Percentiles rank a stretch among this genome's conserved stretches.
These are phyloP conservation scores for Drosophila erecta DNA, from an alignment of 1,140 invertebrate genomes.

Conservation along the genomic window DNA sequence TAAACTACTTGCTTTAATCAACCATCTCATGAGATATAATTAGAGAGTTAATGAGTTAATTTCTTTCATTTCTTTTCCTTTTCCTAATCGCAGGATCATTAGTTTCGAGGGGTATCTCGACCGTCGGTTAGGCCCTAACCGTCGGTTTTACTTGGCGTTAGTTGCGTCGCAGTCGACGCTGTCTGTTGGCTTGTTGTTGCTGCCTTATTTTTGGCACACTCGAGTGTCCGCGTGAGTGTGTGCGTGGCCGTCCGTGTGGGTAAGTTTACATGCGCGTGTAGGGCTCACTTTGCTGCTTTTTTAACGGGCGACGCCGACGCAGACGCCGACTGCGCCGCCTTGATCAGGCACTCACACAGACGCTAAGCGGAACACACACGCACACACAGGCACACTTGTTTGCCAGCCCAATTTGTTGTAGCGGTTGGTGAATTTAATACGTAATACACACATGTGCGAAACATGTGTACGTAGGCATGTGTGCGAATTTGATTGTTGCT, in stretches of 20 bases:
- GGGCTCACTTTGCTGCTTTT: slow-evolving; percentile 73
- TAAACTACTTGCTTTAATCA: too few species aligned
- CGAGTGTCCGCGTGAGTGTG: slow-evolving; percentile 29
- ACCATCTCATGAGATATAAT: too few species aligned
- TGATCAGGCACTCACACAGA: slow-evolving; percentile 54
- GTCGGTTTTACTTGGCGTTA: slow-evolving; percentile 76
- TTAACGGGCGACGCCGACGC: slow-evolving; percentile 68
- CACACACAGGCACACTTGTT: slow-evolving; percentile 30
- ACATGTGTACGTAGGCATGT: slow-evolving; percentile 26
- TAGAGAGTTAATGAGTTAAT: not conserved
- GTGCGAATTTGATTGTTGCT: slow-evolving; percentile 52
- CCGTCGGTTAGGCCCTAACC: slow-evolving; percentile 15
- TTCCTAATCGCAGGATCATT: too few species aligned
- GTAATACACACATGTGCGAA: slow-evolving; percentile 51
- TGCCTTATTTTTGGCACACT: slow-evolving; percentile 79
- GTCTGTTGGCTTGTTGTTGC: slow-evolving; percentile 54
- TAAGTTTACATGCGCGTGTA: slow-evolving; percentile 82
- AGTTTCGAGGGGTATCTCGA: slow-evolving; percentile 8
- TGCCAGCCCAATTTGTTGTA: slow-evolving; percentile 78
- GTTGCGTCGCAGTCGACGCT: slow-evolving; percentile 65
- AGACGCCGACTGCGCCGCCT: slow-evolving; percentile 63
- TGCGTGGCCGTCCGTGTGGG: slow-evolving; percentile 42
- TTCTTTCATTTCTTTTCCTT: too few species aligned
- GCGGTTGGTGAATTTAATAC: slow-evolving; percentile 72
- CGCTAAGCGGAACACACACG: slow-evolving; percentile 24